Evolutionary conservation across 2,888 invertebrate species (phyloP).

Genomic region (Synanthedon formicaeformis): DNA sequence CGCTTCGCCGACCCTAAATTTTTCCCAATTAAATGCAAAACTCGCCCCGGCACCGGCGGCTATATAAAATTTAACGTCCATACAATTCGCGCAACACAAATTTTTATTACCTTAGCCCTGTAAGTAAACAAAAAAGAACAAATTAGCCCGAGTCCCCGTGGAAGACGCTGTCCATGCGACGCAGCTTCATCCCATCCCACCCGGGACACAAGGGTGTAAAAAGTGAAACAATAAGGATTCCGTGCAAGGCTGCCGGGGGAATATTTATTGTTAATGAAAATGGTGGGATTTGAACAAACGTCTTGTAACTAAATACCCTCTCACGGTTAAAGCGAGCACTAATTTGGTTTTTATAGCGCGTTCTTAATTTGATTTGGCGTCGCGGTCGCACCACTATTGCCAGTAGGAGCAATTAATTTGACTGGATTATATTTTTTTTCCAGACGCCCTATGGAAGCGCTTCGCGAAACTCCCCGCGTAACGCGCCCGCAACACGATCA

Average conservation of each 20-base stretch:
- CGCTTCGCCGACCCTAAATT: constrained; percentile 62
- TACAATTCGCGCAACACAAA: constrained; percentile 70
- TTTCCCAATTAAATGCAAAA: constrained; percentile 70
- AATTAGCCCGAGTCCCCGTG: constrained; percentile 54
- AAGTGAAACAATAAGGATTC: constrained; percentile 71
- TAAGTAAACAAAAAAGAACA: constrained; percentile 65
- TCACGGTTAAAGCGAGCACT: constrained; percentile 71
- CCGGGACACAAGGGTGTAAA: constrained; percentile 69
- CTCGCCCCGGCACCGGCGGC: constrained; percentile 51
- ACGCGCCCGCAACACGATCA: constrained; percentile 48
- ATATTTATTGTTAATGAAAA: constrained; percentile 73
- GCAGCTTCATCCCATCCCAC: constrained; percentile 26
- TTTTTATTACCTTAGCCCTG: constrained; percentile 65
- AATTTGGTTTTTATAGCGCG: constrained; percentile 72
- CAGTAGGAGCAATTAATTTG: constrained; percentile 70
- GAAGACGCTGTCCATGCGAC: constrained; percentile 48
- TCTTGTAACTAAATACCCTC: constrained; percentile 72
- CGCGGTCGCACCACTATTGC: constrained; percentile 66
- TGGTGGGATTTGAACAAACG: constrained; percentile 70
- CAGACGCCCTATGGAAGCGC: constrained; percentile 18
- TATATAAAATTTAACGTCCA: constrained; percentile 69
- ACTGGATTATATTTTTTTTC: constrained; percentile 68
- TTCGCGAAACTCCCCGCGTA: constrained; percentile 27
- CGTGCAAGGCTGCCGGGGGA: constrained; percentile 55
- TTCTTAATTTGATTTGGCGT: constrained; percentile 72